Conservation (phyloP, 1,140 invertebrate species). For the Temnothorax longispinosus region DNA sequence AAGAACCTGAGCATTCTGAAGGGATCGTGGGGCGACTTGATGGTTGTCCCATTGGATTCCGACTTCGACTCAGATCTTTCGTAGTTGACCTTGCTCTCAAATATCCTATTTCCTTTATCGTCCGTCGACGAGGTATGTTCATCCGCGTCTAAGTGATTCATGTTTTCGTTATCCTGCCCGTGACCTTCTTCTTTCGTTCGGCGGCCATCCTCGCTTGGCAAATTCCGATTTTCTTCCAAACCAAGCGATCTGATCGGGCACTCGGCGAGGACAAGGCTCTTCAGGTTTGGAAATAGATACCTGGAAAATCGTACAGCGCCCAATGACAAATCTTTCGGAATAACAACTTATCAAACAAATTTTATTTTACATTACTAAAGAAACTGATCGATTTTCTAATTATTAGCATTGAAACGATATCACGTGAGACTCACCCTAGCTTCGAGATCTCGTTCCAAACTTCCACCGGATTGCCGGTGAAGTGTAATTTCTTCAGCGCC, state of each 20-base stretch:
- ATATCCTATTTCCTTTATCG: conserved; percentile 73
- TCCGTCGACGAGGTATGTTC: conserved; percentile 62
- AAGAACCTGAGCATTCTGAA: conserved; percentile 91
- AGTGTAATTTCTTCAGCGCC: conserved; percentile 91
- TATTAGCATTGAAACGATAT: neutral
- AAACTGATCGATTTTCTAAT: neutral
- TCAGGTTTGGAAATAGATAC: conserved; percentile 91
- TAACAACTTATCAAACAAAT: neutral
- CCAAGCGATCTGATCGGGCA: conserved; percentile 91
- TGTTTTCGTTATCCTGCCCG: conserved; percentile 74
- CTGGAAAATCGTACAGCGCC: neutral
- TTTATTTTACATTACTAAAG: neutral
- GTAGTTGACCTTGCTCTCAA: conserved; percentile 79
- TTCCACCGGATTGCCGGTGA: conserved; percentile 93
- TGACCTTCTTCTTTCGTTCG: conserved; percentile 75
- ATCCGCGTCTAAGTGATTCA: conserved; percentile 74
- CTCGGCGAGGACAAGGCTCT: conserved; percentile 94
- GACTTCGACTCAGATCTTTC: conserved; percentile 85
- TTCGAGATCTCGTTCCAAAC: conserved; percentile 93
- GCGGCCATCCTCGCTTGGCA: conserved; percentile 76
- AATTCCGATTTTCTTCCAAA: conserved; percentile 80
- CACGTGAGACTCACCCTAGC: conserved; percentile 88
- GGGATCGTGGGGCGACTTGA: conserved; percentile 85
- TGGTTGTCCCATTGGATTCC: conserved; percentile 80
- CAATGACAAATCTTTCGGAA: neutral